Evolutionary conservation across 2,113 vertebrate species (phyloP).

Genomic region (Theristicus caerulescens): DNA sequence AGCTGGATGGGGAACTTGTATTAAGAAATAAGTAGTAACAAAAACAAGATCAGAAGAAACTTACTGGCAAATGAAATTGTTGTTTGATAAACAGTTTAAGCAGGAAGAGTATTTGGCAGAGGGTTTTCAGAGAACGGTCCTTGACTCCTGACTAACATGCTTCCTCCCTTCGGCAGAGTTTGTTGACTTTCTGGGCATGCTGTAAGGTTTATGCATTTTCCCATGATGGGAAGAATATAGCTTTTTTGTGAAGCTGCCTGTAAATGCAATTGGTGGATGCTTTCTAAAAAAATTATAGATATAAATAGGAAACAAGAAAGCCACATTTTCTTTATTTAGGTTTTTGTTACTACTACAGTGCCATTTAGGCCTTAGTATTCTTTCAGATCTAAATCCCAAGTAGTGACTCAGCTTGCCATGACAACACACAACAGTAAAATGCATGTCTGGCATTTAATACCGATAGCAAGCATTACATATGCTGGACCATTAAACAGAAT

Average conservation of each 20-base stretch:
- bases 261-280: conserved; percentile 8
- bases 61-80: conserved; percentile 18
- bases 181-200: conserved; percentile 51
- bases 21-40: neutral
- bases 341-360: neutral
- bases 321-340: conserved; percentile 16
- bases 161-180: conserved; percentile 40
- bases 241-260: neutral
- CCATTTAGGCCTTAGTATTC: neutral
- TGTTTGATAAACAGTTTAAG: conserved; percentile 49
- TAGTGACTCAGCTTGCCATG: neutral
- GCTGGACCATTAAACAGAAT: neutral
- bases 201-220: conserved; percentile 22
- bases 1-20: neutral
- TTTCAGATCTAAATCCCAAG: neutral
- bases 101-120: conserved; percentile 54
- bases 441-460: neutral
- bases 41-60: conserved; percentile 41
- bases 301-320: conserved; percentile 55
- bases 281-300: conserved; percentile 6
- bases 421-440: neutral
- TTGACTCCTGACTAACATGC: conserved; percentile 49
- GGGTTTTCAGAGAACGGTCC: conserved; percentile 19
- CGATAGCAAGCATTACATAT: neutral
- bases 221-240: conserved; percentile 29